phyloP scores from a whole-genome alignment of 2,888 invertebrate genomes.

The Eucera pruinosa region DNA sequence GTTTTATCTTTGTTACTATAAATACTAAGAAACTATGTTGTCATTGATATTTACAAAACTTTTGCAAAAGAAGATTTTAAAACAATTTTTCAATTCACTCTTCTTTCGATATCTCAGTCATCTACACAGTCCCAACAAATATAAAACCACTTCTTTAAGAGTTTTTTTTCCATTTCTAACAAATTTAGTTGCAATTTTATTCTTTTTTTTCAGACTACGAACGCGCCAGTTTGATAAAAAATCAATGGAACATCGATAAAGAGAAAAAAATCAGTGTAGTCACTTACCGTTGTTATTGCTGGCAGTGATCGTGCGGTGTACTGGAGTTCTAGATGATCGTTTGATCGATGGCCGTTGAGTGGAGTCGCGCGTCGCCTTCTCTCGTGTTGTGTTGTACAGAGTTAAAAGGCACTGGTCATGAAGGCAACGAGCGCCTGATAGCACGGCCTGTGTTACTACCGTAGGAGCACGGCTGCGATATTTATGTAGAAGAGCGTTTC shows the following conservation, averaged over 20 bases:
- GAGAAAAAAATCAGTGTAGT: background rate
- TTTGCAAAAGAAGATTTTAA: too few relatives aligned
- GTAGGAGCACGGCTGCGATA: slow-evolving; percentile 75
- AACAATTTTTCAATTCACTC: too few relatives aligned
- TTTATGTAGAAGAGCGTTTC: slow-evolving; percentile 78
- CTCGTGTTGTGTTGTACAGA: slow-evolving; percentile 24
- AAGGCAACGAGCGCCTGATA: slow-evolving; percentile 66
- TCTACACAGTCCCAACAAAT: too few relatives aligned
- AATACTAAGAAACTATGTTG: too few relatives aligned
- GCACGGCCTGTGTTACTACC: slow-evolving; percentile 76
- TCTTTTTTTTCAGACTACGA: background rate
- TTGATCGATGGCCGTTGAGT: slow-evolving; percentile 34
- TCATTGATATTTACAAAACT: too few relatives aligned
- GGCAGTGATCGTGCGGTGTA: slow-evolving; percentile 13
- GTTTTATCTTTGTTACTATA: too few relatives aligned
- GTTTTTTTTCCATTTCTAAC: too few relatives aligned
- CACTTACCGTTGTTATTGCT: slow-evolving; percentile 34
- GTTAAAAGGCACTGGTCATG: slow-evolving; percentile 54
- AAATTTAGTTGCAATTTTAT: background rate
- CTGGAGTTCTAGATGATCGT: slow-evolving; percentile 16
- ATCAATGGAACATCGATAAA: background rate
- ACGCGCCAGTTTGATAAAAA: background rate
- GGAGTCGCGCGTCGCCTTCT: slow-evolving; percentile 6
- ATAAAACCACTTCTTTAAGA: too few relatives aligned
- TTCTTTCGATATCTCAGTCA: background rate